phyloP scores from a whole-genome alignment of 2,797 vertebrate genomes.

The Phrynocephalus forsythii region DNA sequence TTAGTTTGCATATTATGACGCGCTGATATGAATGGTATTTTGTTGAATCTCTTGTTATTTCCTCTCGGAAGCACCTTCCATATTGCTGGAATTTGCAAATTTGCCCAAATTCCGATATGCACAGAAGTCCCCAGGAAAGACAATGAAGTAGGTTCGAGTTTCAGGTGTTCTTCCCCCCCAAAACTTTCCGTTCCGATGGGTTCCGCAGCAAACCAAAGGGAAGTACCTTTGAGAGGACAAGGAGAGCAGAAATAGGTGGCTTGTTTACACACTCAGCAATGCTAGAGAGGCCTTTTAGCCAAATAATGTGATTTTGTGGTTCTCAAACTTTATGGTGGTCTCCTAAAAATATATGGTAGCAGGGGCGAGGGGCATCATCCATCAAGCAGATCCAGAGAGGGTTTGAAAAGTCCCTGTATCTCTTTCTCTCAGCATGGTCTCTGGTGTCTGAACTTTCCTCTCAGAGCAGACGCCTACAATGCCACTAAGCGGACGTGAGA shows the following conservation, averaged over 20 bases:
- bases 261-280: slow-evolving; percentile 23
- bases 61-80: neutral
- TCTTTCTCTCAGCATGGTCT: too few species aligned
- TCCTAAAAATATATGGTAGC: neutral
- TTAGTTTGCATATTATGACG: neutral
- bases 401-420: too few species aligned
- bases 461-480: neutral
- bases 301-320: neutral
- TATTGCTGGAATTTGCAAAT: neutral
- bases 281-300: neutral
- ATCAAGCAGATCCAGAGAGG: neutral
- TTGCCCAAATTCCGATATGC: slow-evolving; percentile 50
- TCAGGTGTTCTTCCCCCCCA: slow-evolving; percentile 39
- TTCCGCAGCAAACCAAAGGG: slow-evolving; percentile 57
- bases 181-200: slow-evolving; percentile 32
- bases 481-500: neutral
- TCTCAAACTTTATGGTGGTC: neutral
- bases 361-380: neutral
- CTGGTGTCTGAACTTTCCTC: neutral
- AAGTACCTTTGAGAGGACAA: slow-evolving; percentile 50
- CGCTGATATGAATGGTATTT: neutral
- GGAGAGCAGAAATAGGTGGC: slow-evolving; percentile 12
- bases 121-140: slow-evolving; percentile 66
- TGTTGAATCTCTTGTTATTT: neutral
- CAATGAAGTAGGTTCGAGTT: slow-evolving; percentile 53